phyloP scores from a whole-genome alignment of 2,888 invertebrate genomes.

The Mayetiola destructor region DNA sequence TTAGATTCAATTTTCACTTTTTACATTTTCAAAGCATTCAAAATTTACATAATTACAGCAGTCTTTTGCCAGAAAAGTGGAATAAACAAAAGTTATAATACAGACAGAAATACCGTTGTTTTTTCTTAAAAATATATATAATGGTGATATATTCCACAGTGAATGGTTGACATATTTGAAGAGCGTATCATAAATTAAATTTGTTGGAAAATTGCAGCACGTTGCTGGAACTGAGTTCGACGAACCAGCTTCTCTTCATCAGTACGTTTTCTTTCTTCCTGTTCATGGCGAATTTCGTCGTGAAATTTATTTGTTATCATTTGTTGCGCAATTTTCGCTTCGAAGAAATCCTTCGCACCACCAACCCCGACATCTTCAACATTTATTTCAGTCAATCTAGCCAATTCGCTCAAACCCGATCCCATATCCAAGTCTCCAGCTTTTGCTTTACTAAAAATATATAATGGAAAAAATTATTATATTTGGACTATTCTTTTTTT shows the following conservation, averaged over 20 bases:
- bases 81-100: too few relatives aligned
- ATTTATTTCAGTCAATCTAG: slow-evolving; percentile 76
- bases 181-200: slow-evolving; percentile 21
- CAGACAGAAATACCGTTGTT: too few relatives aligned
- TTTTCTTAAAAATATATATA: too few relatives aligned
- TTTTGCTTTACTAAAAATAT: slow-evolving; percentile 56
- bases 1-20: too few relatives aligned
- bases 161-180: too few relatives aligned
- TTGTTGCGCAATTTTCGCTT: slow-evolving; percentile 86
- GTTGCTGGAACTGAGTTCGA: slow-evolving; percentile 74
- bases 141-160: too few relatives aligned
- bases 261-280: slow-evolving; percentile 69
- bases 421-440: slow-evolving; percentile 78
- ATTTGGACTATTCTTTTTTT: too few relatives aligned
- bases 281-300: slow-evolving; percentile 81
- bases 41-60: too few relatives aligned
- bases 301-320: slow-evolving; percentile 76
- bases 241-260: slow-evolving; percentile 72
- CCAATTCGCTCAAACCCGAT: slow-evolving; percentile 75
- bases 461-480: background rate
- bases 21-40: too few relatives aligned
- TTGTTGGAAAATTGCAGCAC: slow-evolving; percentile 68
- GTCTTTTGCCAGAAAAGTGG: too few relatives aligned
- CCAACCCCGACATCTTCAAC: slow-evolving; percentile 89
- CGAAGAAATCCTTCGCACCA: slow-evolving; percentile 90